These are phyloP conservation scores for Sylvia borin DNA, from an alignment of 2,797 vertebrate genomes.

Conservation along the genomic window DNA sequence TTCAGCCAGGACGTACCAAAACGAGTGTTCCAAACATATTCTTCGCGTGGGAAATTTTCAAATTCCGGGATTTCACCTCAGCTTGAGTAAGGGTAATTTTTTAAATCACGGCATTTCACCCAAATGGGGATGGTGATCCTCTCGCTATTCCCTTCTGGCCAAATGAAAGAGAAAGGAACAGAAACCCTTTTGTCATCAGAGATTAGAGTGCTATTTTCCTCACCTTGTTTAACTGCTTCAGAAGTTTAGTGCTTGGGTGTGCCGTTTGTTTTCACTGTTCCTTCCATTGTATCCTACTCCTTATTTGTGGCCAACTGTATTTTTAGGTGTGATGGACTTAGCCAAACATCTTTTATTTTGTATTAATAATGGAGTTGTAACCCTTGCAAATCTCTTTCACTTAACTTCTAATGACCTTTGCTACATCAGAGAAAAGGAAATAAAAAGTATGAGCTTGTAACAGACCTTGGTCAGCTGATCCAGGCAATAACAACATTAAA, in stretches of 20 bases:
- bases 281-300: neutral
- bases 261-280: neutral
- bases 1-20: neutral
- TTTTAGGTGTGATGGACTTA: neutral
- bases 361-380: neutral
- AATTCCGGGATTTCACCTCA: neutral
- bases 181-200: neutral
- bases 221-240: neutral
- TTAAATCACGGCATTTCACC: neutral
- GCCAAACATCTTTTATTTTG: neutral
- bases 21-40: neutral
- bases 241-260: neutral
- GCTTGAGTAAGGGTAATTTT: neutral
- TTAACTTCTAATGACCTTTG: neutral
- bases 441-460: neutral
- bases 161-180: neutral
- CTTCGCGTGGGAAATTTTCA: neutral
- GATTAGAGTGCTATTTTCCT: neutral
- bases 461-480: neutral
- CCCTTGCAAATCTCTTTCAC: neutral
- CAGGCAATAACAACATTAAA: neutral
- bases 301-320: neutral
- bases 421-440: neutral
- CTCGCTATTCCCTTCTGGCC: neutral
- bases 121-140: neutral